Conservation (phyloP, 2,888 invertebrate genomes). For the Flexamia atlantica region DNA sequence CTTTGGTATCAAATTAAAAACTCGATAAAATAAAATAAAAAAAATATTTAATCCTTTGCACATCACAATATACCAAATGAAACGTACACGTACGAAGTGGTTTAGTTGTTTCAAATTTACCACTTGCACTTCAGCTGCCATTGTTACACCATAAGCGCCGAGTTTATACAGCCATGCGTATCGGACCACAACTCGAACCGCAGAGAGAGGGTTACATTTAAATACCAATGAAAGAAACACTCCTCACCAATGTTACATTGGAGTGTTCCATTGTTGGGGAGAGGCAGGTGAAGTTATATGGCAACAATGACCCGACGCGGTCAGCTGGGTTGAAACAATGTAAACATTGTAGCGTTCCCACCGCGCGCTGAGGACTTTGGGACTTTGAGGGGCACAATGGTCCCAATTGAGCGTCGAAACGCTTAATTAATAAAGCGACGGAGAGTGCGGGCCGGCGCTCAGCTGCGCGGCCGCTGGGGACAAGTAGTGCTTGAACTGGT, state of each 20-base stretch:
- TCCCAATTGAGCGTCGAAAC: slow-evolving; percentile 22
- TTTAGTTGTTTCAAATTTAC: not conserved
- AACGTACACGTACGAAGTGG: not conserved
- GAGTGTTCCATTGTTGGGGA: not conserved
- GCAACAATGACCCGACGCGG: slow-evolving; percentile 28
- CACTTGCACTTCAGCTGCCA: not conserved
- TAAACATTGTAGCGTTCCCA: slow-evolving; percentile 50
- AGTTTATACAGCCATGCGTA: not conserved
- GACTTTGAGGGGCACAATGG: slow-evolving; percentile 46
- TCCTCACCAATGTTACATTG: slow-evolving; percentile 16
- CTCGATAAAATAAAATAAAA: too few relatives aligned
- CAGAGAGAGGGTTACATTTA: not conserved
- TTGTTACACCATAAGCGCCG: not conserved
- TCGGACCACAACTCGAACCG: slow-evolving; percentile 8
- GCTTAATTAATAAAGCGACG: slow-evolving; percentile 23
- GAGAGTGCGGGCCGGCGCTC: not conserved
- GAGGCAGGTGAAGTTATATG: slow-evolving; percentile 1
- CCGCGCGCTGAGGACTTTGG: slow-evolving; percentile 45
- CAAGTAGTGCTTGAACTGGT: not conserved
- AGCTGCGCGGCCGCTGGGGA: slow-evolving; percentile 7
- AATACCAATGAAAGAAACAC: slow-evolving; percentile 32
- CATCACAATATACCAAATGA: not conserved
- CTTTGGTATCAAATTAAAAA: too few relatives aligned
- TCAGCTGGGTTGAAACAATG: slow-evolving; percentile 54
- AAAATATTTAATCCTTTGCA: too few relatives aligned